Evolutionary conservation across 2,888 invertebrate species (phyloP), one percentile per base, ranked within the genome.

Genomic region (Graphium colonna): DNA sequence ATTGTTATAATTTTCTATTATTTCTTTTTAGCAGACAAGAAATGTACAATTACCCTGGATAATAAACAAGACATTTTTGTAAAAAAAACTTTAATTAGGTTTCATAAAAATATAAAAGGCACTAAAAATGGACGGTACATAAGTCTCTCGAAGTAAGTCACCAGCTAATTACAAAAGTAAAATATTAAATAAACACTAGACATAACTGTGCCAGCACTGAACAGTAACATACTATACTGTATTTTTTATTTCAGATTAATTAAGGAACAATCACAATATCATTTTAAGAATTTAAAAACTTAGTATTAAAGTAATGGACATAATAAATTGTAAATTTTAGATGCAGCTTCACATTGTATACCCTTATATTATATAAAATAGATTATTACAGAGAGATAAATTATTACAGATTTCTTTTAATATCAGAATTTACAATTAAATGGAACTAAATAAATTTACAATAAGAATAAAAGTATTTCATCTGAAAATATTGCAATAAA

Each of bases 101-200:
- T 58, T 59, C 48, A 59, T 52, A 58, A 59, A 44, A 57, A 57
- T 55, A 48, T 52, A 63, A 62, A 65, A 64, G 64, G 64, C 64
- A 65, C 62, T 51, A 21, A 60, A 58, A 63, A 64, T 67, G 71
- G 73, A 71, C 71, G 72, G 61, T 52, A 59, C 15, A 38, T 51
- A 53, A 53, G 52, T 53, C 38, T 52, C 5, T n/a, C 26, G 17
- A 38, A 17, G 41, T 43, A 51, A 43, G 36, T 44, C n/a, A 28
- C 39, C n/a, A 42, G 12, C 17, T 21, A 31, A 41, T 8, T 17
- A 38, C 15, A 16, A 15, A 13, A 31, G 33, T 33, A 38, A n/a
- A 36, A 43, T 17, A 12, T 38, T 15, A 51, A 8, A 12, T 21
- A 26, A 48, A 41, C 41, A 46, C 33, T 21, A 21, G 2, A 21